Base-by-base conservation (phyloP, 2,113 vertebrate genomes). In the Echinops telfairi region DNA sequence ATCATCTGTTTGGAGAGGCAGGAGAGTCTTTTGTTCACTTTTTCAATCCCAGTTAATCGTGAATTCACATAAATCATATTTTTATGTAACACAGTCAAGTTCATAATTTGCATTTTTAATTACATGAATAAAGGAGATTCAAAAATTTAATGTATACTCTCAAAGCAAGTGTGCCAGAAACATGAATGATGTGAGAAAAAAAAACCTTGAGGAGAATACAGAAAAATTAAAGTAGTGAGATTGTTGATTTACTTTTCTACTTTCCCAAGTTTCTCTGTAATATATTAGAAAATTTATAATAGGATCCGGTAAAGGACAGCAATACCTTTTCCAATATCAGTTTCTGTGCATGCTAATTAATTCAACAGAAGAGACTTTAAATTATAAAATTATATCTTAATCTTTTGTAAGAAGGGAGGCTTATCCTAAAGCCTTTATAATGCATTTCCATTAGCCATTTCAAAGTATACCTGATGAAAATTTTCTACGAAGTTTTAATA, bases 91-190 rank as follows among this genome's bases (percentile, higher is more conserved):
- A 94, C 3, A 88, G 2, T 82, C 40, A 76, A 80, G 9, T 93
- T 47, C 92, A 80, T 75, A 92, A 92, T 90, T 88, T 86, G 85
- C 9, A 90, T 88, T 94, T 82, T 91, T 91, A 53, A 79, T 53
- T 85, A 68, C 33, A 23, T 36, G 29, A 27, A 70, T 70, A 88
- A 68, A 40, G 23, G 3, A 81, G 29, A 29, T 9, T 53, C 3
- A 22, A 57, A 90, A 87, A 58, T 71, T 62, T 87, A 60, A 87
- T 62, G 36, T 43, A 57, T 15, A 84, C 36, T 62, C 57, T 64
- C 20, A 94, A 14, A 53, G 33, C 31, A 95, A 86, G 23, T 40
- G 1, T 83, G 40, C 60, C 53, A 94, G 16, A 93, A 94, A 81
- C 70, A 91, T 19, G 80, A 95, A 91, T 53, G 25, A 83, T 29